A percentile compares a stretch with the other conserved stretches of the same genome.
phyloP scores from a whole-genome alignment of 2,797 vertebrate genomes.

The Phrynocephalus guinanensis region DNA sequence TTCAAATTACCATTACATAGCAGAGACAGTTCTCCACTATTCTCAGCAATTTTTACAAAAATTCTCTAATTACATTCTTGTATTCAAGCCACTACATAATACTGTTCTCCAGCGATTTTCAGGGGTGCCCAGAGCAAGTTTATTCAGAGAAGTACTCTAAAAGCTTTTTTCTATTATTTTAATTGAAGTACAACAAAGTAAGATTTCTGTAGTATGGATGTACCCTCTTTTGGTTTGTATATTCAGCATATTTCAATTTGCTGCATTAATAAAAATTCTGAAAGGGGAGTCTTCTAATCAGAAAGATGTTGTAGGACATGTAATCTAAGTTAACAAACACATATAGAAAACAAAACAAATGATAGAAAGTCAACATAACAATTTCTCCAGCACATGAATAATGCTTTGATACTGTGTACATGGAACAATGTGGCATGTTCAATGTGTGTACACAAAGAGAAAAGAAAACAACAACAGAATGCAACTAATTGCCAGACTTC shows the following conservation, averaged over 20 bases:
- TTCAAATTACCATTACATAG: slow-evolving; percentile 36
- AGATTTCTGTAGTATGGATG: neutral
- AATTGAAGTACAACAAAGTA: neutral
- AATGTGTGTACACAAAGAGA: neutral
- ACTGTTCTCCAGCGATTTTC: neutral
- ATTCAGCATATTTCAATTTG: neutral
- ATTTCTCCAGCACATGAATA: neutral
- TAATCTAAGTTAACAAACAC: neutral
- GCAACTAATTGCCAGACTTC: too few species aligned
- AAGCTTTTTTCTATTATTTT: neutral
- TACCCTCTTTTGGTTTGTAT: neutral
- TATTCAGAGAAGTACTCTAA: neutral
- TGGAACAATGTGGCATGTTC: neutral
- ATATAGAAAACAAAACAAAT: neutral
- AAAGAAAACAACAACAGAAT: neutral
- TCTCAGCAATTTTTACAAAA: slow-evolving; percentile 3
- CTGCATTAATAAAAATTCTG: slow-evolving; percentile 8
- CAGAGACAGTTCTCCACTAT: slow-evolving; percentile 45
- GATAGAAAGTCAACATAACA: neutral
- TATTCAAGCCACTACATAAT: neutral
- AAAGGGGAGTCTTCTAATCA: neutral
- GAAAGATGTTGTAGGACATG: neutral
- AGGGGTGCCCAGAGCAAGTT: neutral
- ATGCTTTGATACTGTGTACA: neutral
- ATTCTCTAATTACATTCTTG: neutral